Conservation (phyloP, 2,888 invertebrate species). For the Pelosia muscerda region DNA sequence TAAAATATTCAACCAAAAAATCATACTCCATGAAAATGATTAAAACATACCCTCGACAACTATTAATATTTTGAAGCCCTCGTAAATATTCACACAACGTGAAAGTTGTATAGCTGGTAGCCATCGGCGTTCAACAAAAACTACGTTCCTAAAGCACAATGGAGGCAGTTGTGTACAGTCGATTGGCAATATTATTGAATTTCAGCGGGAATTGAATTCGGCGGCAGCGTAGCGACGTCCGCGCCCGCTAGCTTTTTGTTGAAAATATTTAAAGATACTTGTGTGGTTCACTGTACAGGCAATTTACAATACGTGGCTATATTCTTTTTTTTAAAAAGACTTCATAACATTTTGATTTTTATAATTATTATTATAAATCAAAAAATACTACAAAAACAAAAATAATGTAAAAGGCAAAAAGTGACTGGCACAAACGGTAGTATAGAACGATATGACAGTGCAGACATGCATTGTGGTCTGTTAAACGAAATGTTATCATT, state of each 20-base stretch:
- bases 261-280: slow-evolving; percentile 33
- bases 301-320: slow-evolving; percentile 25
- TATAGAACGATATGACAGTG: no score
- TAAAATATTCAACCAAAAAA: background rate
- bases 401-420: background rate
- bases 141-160: slow-evolving; percentile 54
- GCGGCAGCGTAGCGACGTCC: slow-evolving; percentile 33
- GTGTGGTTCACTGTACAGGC: slow-evolving; percentile 21
- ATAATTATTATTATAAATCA: background rate
- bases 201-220: slow-evolving; percentile 58
- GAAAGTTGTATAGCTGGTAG: slow-evolving; percentile 40
- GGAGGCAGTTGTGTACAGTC: slow-evolving; percentile 48
- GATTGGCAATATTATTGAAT: slow-evolving; percentile 63
- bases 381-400: background rate
- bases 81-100: slow-evolving; percentile 20
- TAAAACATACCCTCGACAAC: background rate
- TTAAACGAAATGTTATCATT: slow-evolving; percentile 18
- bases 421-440: slow-evolving; percentile 2
- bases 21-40: background rate
- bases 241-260: slow-evolving; percentile 30
- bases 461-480: slow-evolving; percentile 17
- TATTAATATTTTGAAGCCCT: slow-evolving; percentile 14
- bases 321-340: slow-evolving; percentile 10
- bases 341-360: background rate
- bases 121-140: slow-evolving; percentile 47